These are phyloP conservation scores for Tenthredo scrophulariae DNA, from an alignment of 2,888 invertebrate genomes.

Conservation along the genomic window DNA sequence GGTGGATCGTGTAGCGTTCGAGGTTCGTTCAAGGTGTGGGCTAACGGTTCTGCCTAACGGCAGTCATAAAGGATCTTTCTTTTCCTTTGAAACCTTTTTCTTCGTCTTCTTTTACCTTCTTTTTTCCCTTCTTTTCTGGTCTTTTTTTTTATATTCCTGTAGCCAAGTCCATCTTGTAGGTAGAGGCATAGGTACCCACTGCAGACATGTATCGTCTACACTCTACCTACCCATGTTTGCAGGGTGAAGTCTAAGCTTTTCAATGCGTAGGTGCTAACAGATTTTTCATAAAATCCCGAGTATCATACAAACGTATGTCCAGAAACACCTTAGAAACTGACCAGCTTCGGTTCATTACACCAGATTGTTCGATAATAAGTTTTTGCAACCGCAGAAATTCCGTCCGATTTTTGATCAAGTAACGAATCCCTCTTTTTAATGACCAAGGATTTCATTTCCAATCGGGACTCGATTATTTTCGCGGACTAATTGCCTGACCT, in stretches of 20 bases:
- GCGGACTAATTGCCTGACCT: constrained; percentile 7
- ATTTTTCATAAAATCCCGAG: constrained; percentile 1
- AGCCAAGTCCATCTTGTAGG: constrained; percentile 4
- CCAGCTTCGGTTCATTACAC: not conserved
- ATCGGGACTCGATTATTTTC: not conserved
- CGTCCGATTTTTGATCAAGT: not conserved
- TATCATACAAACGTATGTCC: not conserved
- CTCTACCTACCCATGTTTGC: constrained; percentile 12
- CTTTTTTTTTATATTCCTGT: not conserved
- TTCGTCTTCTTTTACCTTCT: not conserved
- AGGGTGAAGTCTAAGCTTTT: constrained; percentile 15
- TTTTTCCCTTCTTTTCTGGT: not conserved
- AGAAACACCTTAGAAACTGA: not conserved
- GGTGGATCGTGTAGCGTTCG: constrained; percentile 27
- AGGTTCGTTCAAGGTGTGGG: constrained; percentile 43
- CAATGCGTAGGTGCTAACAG: constrained; percentile 31
- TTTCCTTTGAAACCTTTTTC: constrained; percentile 32
- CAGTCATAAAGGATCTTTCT: constrained; percentile 45
- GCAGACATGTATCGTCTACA: not conserved
- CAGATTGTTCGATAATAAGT: not conserved
- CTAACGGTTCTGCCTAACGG: constrained; percentile 47
- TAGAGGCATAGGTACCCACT: not conserved
- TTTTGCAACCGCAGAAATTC: not conserved
- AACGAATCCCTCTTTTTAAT: not conserved
- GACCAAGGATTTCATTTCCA: not conserved